Evolutionary conservation across 1,140 invertebrate genomes (phyloP).

Genomic region (Gryon sp.): DNA sequence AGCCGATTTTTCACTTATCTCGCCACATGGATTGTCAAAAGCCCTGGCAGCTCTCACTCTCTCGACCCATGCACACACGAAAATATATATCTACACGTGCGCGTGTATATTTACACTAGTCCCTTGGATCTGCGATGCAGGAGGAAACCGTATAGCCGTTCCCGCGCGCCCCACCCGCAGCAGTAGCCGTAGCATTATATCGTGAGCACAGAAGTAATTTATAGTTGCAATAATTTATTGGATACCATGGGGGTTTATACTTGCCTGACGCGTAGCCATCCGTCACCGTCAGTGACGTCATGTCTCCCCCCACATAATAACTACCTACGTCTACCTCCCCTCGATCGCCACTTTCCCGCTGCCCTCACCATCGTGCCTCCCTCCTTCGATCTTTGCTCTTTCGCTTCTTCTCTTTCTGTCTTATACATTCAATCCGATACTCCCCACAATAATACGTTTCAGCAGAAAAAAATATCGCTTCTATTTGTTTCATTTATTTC

Average conservation of each 20-base stretch:
- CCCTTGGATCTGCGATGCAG: slow-evolving; percentile 52
- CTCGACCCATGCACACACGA: slow-evolving; percentile 16
- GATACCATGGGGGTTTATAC: slow-evolving; percentile 80
- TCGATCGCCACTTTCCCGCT: slow-evolving; percentile 26
- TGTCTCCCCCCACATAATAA: slow-evolving; percentile 77
- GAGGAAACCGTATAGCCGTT: slow-evolving; percentile 56
- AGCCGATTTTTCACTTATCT: slow-evolving; percentile 51
- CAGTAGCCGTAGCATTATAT: slow-evolving; percentile 79
- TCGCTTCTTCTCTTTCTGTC: slow-evolving; percentile 28
- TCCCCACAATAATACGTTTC: neutral
- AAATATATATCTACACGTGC: slow-evolving; percentile 27
- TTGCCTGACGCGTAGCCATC: slow-evolving; percentile 80
- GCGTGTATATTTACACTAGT: slow-evolving; percentile 58
- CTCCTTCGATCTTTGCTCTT: slow-evolving; percentile 29
- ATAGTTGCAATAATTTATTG: slow-evolving; percentile 81
- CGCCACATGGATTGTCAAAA: slow-evolving; percentile 45
- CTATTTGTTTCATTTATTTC: too few relatives aligned
- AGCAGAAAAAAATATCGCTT: neutral
- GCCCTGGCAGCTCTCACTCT: too few relatives aligned
- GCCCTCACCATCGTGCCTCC: slow-evolving; percentile 10
- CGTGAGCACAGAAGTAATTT: slow-evolving; percentile 80
- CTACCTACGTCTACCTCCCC: slow-evolving; percentile 60
- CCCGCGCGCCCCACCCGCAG: slow-evolving; percentile 70
- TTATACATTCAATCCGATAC: too few relatives aligned
- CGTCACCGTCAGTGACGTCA: slow-evolving; percentile 80